Evolutionary conservation across 92 coral and sea anemone genomes (phyloP).

Genomic region (Palythoa grandis): DNA sequence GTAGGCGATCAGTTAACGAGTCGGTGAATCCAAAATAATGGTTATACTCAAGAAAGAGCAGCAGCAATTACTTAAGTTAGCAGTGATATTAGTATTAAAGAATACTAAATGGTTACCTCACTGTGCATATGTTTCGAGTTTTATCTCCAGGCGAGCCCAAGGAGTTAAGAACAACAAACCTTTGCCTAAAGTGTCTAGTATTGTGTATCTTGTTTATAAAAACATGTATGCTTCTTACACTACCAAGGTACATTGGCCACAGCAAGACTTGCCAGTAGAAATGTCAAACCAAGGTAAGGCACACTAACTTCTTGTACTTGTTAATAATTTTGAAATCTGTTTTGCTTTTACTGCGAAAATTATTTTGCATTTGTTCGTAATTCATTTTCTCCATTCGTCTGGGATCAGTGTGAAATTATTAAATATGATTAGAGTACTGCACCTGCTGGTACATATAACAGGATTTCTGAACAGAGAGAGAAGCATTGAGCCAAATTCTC

Average conservation of each 20-base stretch:
- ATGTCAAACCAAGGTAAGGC: constrained; percentile 39
- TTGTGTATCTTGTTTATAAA: neutral
- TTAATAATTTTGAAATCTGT: no score
- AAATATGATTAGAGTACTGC: no score
- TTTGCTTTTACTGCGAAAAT: no score
- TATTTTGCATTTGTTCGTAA: no score
- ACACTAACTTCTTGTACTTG: no score
- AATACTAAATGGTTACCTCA: neutral
- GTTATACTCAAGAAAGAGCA: neutral
- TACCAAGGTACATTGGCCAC: constrained; percentile 30
- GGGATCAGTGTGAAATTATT: no score
- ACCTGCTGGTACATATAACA: neutral
- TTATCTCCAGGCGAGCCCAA: neutral
- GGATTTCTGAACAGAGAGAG: no score
- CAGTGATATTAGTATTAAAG: neutral
- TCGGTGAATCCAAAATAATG: neutral
- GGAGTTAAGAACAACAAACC: no score
- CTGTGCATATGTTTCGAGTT: no score
- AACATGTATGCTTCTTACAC: neutral
- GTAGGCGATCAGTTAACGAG: neutral
- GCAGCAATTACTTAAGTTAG: no score
- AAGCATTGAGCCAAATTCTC: no score
- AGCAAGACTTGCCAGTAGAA: constrained; percentile 15
- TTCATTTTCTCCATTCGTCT: no score
- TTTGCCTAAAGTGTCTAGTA: neutral